Percentiles rank a stretch among this genome's conserved stretches.
phyloP scores from a whole-genome alignment of 2,797 vertebrate genomes.

The Crocodylus rhombifer region DNA sequence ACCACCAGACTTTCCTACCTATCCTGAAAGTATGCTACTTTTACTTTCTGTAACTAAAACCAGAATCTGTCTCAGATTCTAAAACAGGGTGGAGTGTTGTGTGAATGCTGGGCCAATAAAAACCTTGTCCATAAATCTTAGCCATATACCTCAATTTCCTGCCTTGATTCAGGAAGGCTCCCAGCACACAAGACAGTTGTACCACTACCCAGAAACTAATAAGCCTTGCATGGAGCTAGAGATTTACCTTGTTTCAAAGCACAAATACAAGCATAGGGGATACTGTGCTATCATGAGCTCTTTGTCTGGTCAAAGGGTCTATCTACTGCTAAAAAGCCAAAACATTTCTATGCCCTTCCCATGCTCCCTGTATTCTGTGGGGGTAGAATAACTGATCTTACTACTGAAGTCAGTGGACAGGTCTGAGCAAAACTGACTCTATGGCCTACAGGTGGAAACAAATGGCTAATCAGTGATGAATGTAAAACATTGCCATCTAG shows the following conservation, averaged over 20 bases:
- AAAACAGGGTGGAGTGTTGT: background rate
- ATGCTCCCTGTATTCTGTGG: background rate
- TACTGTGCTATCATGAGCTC: background rate
- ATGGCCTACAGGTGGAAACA: background rate
- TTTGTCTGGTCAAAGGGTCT: background rate
- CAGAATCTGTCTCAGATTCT: constrained; percentile 22
- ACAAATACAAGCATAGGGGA: background rate
- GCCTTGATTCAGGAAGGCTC: background rate
- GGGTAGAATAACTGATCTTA: background rate
- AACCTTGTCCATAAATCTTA: constrained; percentile 1
- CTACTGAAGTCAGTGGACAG: background rate
- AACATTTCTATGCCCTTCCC: background rate
- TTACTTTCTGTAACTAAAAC: background rate
- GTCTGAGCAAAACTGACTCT: background rate
- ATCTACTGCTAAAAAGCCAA: background rate
- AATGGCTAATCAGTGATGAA: background rate
- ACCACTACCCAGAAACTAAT: background rate
- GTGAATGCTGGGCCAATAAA: background rate
- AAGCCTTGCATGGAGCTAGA: background rate
- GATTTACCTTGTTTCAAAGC: background rate
- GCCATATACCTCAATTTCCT: background rate
- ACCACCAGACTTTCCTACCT: background rate
- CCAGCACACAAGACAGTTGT: background rate
- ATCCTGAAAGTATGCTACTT: constrained; percentile 12
- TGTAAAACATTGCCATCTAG: background rate